These are phyloP conservation scores for Lasioglossum oenotherae DNA, from an alignment of 2,888 invertebrate species.

Conservation along the genomic window DNA sequence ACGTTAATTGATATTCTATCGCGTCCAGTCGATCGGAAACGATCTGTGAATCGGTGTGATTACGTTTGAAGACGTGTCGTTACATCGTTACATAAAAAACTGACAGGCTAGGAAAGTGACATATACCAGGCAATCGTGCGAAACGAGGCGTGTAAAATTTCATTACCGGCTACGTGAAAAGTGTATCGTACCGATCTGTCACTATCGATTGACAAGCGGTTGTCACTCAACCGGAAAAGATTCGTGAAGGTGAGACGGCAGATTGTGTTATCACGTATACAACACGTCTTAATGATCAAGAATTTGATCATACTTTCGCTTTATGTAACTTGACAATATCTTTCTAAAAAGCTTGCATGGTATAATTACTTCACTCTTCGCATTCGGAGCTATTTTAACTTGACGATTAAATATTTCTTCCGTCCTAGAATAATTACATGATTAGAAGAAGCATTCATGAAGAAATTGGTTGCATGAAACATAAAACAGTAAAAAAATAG, in stretches of 20 bases:
- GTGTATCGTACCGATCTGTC: constrained; percentile 24
- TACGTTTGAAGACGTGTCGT: not conserved
- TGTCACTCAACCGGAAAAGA: constrained; percentile 15
- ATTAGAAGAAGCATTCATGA: no score
- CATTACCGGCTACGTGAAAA: constrained; percentile 32
- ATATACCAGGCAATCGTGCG: constrained; percentile 28
- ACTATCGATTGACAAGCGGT: constrained; percentile 15
- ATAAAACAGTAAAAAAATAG: no score
- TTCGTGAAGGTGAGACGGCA: not conserved
- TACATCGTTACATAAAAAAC: constrained; percentile 24
- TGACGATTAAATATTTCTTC: no score
- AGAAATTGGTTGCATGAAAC: no score
- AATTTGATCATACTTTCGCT: constrained; percentile 3
- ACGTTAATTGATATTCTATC: not conserved
- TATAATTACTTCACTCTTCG: not conserved
- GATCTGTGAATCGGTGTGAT: not conserved
- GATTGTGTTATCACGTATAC: not conserved
- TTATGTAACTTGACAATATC: not conserved
- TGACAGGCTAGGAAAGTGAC: constrained; percentile 11
- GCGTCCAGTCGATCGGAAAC: not conserved
- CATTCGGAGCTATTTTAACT: no score
- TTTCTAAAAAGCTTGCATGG: not conserved
- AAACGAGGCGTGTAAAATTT: constrained; percentile 49
- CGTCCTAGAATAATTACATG: no score
- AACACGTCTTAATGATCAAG: not conserved